phyloP scores from a whole-genome alignment of 2,113 vertebrate species.

The Illadopsis cleaveri region DNA sequence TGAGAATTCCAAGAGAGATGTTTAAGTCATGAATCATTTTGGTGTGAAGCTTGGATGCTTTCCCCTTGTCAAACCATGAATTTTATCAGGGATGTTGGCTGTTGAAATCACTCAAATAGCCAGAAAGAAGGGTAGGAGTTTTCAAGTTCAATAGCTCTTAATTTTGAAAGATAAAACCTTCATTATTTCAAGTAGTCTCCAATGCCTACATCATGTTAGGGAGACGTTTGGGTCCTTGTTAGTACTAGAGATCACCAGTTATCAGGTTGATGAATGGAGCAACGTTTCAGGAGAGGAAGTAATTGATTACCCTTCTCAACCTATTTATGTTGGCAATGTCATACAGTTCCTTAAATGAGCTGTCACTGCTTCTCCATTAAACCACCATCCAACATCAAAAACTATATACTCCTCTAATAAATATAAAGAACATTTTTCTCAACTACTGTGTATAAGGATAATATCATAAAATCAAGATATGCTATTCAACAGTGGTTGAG shows the following conservation, averaged over 20 bases:
- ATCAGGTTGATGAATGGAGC: background rate
- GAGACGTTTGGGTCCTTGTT: background rate
- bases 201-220: background rate
- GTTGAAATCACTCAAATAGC: background rate
- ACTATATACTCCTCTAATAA: background rate
- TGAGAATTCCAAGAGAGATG: background rate
- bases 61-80: background rate
- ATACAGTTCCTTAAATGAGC: background rate
- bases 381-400: slow-evolving; percentile 22
- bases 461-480: slow-evolving; percentile 7
- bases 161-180: background rate
- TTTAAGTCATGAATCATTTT: background rate
- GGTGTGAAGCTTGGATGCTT: background rate
- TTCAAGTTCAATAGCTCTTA: background rate
- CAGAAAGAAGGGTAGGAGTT: background rate
- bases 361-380: slow-evolving; percentile 25
- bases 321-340: background rate
- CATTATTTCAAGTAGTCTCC: background rate
- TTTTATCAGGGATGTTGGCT: background rate
- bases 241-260: background rate
- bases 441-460: background rate
- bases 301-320: slow-evolving; percentile 18
- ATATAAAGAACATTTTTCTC: background rate
- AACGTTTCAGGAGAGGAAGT: background rate
- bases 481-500: background rate